phyloP scores from a whole-genome alignment of 2,113 vertebrate genomes.

The Spea multiplicata region DNA sequence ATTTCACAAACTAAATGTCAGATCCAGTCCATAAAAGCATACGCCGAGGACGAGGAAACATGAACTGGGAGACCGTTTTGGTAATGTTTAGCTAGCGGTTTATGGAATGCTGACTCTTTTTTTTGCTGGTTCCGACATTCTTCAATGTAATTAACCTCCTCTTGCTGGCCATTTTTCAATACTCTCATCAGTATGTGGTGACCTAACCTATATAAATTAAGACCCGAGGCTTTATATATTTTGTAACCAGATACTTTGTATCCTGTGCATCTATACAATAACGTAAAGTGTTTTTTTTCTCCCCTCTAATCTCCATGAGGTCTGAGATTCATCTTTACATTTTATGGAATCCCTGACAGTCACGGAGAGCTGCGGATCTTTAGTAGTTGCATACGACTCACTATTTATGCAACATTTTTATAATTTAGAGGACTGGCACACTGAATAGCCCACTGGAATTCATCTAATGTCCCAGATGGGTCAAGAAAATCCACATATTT shows the following conservation, averaged over 20 bases:
- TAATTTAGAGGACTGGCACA: too few relatives aligned
- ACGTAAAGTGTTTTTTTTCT: conserved; percentile 3
- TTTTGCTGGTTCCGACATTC: conserved; percentile 27
- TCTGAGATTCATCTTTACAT: conserved; percentile 19
- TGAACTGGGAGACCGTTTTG: not conserved
- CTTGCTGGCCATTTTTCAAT: conserved; percentile 29
- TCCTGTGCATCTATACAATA: conserved; percentile 14
- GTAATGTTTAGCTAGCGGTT: conserved; percentile 19
- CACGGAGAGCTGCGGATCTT: not conserved
- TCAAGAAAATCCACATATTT: too few relatives aligned
- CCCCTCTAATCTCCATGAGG: not conserved
- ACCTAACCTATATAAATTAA: conserved; percentile 14
- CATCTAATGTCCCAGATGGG: too few relatives aligned
- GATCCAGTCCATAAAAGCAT: too few relatives aligned
- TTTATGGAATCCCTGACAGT: not conserved
- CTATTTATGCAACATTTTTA: too few relatives aligned
- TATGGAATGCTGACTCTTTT: conserved; percentile 25
- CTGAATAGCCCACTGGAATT: too few relatives aligned
- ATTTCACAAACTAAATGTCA: too few relatives aligned
- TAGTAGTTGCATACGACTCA: not conserved
- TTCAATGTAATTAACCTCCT: conserved; percentile 5
- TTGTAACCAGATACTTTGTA: conserved; percentile 28
- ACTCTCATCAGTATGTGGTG: conserved; percentile 25
- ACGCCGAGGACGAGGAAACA: not conserved
- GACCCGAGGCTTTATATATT: conserved; percentile 10